Evolutionary conservation across 2,113 vertebrate species (phyloP).

Genomic region (Chitala chitala): DNA sequence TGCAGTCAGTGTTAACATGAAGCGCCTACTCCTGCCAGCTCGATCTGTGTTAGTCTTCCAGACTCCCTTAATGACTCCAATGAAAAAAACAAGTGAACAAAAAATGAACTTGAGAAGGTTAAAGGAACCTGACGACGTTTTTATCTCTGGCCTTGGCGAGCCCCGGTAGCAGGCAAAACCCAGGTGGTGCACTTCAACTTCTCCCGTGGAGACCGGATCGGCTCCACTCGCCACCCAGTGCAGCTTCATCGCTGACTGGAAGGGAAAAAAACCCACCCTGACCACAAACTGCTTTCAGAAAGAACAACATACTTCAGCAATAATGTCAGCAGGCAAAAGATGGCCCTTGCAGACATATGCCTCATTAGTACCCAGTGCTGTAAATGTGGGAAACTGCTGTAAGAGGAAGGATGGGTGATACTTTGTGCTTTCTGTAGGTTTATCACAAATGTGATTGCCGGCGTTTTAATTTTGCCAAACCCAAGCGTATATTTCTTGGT

Average conservation of each 20-base stretch:
- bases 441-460: no score
- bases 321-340: neutral
- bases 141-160: no score
- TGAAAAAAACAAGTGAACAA: neutral
- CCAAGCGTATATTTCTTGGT: neutral
- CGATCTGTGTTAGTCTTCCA: no score
- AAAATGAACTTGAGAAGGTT: neutral
- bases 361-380: no score
- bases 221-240: no score
- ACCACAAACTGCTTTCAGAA: neutral
- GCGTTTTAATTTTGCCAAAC: neutral
- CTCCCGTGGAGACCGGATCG: neutral
- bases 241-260: no score
- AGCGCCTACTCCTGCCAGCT: no score
- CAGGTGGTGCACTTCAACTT: neutral
- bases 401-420: no score
- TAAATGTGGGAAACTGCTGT: no score
- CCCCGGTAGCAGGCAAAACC: neutral
- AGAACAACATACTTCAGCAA: neutral
- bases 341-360: neutral
- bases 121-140: conserved; percentile 6
- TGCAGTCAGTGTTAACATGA: no score
- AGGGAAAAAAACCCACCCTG: neutral
- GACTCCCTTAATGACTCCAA: no score
- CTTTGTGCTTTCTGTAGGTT: no score